Conservation (phyloP, 2,888 invertebrate genomes). For the Bruchidius siliquastri region DNA sequence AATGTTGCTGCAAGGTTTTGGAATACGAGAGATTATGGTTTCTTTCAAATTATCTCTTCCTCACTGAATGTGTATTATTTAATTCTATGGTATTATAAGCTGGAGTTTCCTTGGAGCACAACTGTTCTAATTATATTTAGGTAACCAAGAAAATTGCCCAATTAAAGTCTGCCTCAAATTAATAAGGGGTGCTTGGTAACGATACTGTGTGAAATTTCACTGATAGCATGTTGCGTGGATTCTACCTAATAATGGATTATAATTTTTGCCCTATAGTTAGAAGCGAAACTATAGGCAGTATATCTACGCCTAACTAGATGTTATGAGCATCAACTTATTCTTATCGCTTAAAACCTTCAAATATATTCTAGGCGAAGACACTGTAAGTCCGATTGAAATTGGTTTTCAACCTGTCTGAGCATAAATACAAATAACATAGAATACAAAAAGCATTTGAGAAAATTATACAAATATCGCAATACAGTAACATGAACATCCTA, state of each 20-base stretch:
- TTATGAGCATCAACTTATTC: too few species aligned
- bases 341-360: too few species aligned
- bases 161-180: constrained; percentile 23
- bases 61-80: not conserved
- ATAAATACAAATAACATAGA: too few species aligned
- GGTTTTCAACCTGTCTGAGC: too few species aligned
- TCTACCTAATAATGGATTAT: not conserved
- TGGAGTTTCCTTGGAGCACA: constrained; percentile 34
- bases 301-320: too few species aligned
- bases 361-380: too few species aligned
- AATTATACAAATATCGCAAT: too few species aligned
- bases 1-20: not conserved
- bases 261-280: too few species aligned
- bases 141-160: constrained; percentile 29
- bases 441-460: too few species aligned
- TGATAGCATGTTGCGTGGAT: not conserved
- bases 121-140: constrained; percentile 41
- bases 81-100: not conserved
- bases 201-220: not conserved
- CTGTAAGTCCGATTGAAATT: too few species aligned
- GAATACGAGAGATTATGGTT: not conserved
- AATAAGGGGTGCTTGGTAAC: not conserved
- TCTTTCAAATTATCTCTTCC: not conserved
- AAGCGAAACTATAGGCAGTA: too few species aligned
- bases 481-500: too few species aligned